Evolutionary conservation across 2,888 invertebrate genomes (phyloP).

Genomic region (Orthosia cruda): DNA sequence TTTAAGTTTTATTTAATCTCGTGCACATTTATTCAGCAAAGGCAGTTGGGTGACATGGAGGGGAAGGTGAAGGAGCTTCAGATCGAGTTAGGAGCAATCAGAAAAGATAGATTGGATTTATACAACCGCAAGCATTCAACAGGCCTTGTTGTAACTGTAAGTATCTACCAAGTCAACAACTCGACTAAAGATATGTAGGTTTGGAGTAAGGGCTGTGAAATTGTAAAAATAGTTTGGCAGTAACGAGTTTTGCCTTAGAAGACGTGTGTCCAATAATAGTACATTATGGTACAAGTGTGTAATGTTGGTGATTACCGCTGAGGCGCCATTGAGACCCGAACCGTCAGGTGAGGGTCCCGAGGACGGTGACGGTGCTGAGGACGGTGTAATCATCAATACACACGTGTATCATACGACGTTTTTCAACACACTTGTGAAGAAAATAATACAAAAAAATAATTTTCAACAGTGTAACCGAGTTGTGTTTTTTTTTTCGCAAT

Average conservation of each 20-base stretch:
- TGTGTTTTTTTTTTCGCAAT: too few species aligned
- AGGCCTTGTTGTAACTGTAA: conserved; percentile 22
- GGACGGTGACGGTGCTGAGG: too few species aligned
- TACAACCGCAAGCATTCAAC: conserved; percentile 55
- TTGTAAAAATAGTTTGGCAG: not conserved
- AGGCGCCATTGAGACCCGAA: too few species aligned
- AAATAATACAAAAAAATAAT: too few species aligned
- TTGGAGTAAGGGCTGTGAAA: not conserved
- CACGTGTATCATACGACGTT: too few species aligned
- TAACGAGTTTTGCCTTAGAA: not conserved
- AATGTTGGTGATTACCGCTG: too few species aligned
- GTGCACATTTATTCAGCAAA: conserved; percentile 77
- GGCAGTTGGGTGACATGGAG: conserved; percentile 87
- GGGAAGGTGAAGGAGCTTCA: conserved; percentile 87
- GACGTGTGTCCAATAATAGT: not conserved
- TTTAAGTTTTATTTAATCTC: not conserved
- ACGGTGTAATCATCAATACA: too few species aligned
- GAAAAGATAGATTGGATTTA: conserved; percentile 77
- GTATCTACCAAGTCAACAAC: not conserved
- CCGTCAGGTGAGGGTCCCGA: too few species aligned
- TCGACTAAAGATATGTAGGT: not conserved
- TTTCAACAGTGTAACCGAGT: too few species aligned
- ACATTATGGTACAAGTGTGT: too few species aligned
- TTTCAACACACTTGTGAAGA: too few species aligned
- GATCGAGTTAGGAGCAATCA: conserved; percentile 85